Evolutionary conservation across 2,888 invertebrate genomes (phyloP), one percentile per base, ranked within the genome.

Genomic region (Cotesia congregata): DNA sequence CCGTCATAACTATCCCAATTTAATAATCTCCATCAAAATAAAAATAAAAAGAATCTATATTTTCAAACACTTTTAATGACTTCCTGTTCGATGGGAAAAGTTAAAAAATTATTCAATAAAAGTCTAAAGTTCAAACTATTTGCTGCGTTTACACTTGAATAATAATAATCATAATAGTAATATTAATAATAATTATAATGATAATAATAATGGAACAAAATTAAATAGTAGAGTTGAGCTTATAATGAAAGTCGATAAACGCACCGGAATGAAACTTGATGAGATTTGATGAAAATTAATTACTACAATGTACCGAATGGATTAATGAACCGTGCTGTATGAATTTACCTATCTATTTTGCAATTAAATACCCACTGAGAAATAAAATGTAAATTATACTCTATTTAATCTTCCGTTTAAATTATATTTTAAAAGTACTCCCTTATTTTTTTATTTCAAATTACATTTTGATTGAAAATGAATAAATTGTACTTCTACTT

Each of bases 301-400:
- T 50, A 69, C 50, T 5, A 69, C 69, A 60, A 38, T 70, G 50
- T 59, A 60, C 12, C 70, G 59, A 70, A 70, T 60, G 60, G 38
- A 70, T 59, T 70, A 70, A 70, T 70, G 70, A 70, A 70, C 17
- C 59, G 38, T 70, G n/a, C 70, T 20, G 70, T 12, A 70, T 70
- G 20, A 20, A 68, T 68, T 9, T 15, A 15, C 40, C 20, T 20
- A 68, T 68, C 68, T 17, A 68, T 41, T 41, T 6, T 68, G 68
- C 41, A 68, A 68, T 68, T 68, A 17, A 41, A 50, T 41, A 50
- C 50, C 12, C 1, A 6, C 17, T 1, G 6, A 15, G 41, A 15
- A 17, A 68, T 68, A 68, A 68, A 68, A 20, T 68, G 68, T 17
- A 20, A 67, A 68, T 68, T 50, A 12, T 12, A 15, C 40, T 12